Percentiles rank a stretch among this genome's conserved stretches.
Evolutionary conservation across 2,113 vertebrate species (phyloP).

Genomic region (Nerophis ophidion): DNA sequence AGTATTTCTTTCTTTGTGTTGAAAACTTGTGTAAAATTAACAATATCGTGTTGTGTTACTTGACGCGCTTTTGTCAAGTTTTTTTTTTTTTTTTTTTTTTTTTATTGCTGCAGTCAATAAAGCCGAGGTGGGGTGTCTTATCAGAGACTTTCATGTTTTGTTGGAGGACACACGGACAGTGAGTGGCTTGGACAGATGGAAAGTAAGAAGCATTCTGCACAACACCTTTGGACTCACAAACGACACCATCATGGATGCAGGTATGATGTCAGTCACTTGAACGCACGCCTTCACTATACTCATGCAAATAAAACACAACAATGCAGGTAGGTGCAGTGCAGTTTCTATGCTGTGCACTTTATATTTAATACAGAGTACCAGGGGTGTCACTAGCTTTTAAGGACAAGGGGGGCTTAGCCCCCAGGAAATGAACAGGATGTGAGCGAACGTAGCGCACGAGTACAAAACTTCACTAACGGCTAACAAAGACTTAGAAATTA

Average conservation of each 20-base stretch:
- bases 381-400: no score
- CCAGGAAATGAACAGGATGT: no score
- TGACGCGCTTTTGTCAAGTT: not conserved
- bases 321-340: no score
- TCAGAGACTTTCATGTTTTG: not conserved
- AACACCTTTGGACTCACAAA: not conserved
- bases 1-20: not conserved
- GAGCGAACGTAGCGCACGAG: no score
- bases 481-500: no score
- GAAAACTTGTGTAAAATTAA: not conserved
- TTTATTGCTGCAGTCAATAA: not conserved
- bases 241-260: constrained; percentile 8
- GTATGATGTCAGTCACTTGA: not conserved
- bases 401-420: no score
- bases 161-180: not conserved
- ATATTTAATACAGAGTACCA: no score
- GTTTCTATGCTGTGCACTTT: no score
- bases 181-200: constrained; percentile 5
- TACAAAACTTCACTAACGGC: no score
- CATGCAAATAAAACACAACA: no score
- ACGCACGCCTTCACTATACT: no score
- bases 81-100: not conserved
- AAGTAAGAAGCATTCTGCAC: not conserved
- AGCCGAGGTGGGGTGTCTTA: constrained; percentile 2
- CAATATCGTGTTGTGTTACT: not conserved